Evolutionary conservation across 2,888 invertebrate genomes (phyloP).

Genomic region (Tetanocera ferruginea): DNA sequence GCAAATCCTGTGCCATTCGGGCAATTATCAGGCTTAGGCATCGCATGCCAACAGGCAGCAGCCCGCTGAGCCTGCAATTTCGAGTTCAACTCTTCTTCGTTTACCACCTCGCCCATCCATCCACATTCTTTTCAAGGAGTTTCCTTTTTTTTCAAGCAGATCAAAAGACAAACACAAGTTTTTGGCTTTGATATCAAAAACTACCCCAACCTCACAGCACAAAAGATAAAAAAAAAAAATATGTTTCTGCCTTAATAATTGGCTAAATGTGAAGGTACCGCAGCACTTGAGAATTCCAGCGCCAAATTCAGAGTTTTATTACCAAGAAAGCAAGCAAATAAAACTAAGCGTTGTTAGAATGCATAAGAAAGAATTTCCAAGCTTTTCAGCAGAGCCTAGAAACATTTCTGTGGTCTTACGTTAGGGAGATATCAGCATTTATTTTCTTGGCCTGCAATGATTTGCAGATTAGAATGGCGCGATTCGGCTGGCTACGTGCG

Average conservation of each 20-base stretch:
- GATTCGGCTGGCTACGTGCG: background rate
- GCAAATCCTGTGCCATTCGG: background rate
- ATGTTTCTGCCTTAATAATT: background rate
- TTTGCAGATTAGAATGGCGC: background rate
- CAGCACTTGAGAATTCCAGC: background rate
- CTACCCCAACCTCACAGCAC: background rate
- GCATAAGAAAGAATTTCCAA: no score
- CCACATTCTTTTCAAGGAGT: background rate
- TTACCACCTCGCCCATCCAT: no score
- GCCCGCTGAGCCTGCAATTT: background rate
- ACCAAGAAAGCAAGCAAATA: background rate
- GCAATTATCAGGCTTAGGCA: constrained; percentile 22
- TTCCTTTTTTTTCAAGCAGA: background rate
- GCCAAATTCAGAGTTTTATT: background rate
- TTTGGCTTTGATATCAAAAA: background rate
- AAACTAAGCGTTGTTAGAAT: background rate
- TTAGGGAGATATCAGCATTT: background rate
- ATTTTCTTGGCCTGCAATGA: constrained; percentile 3
- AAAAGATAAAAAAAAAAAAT: background rate
- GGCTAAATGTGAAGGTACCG: background rate
- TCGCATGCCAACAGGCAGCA: background rate
- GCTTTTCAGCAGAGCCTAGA: no score
- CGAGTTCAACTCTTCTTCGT: background rate
- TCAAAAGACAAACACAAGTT: constrained; percentile 23
- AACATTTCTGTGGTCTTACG: no score